Base-by-base conservation (phyloP, 2,888 invertebrate genomes). In the Melieria picta region DNA sequence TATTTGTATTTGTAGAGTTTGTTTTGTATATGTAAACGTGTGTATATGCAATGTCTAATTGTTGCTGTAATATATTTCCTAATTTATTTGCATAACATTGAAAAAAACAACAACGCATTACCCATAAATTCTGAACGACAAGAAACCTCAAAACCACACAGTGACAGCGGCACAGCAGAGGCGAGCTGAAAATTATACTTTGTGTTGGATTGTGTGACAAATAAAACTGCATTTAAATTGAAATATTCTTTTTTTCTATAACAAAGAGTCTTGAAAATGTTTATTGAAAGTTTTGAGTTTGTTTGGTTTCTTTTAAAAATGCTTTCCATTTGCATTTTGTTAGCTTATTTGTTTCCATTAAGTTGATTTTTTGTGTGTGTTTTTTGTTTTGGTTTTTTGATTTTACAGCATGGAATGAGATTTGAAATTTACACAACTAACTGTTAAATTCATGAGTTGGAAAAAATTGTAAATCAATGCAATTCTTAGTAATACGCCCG, bases 191-290 rank as follows among this genome's bases (percentile, higher is more conserved):
- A 30, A 30, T 30, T 30, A 2, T 0, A 30, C 30, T 30, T 30
- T 30, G 30, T 30, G 30, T 30, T 30, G 30, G 30, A 30, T 30
- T 30, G 30, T 30, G 30, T 30, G 30, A 30, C 30, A 30, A 30
- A 30, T 30, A 30, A 30, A 30, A 30, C 30, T 30, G 30, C 30
- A 30, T 30, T 30, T 30, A 30, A 30, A 30, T 30, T 30, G 30
- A 30, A 30, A 30, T 30, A 2, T 30, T 30, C 30, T 30, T 30
- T 30, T 30, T 79, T 82, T 80, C 72, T 83, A 80, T 83, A 82
- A 82, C 82, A 83, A 73, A 83, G 83, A 83, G 82, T 82, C 78
- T 81, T 77, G 78, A 82, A 79, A 76, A 72, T 72, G 71, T 82
- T 81, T 82, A 60, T 64, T 62, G 48, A 50, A 72, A 69, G 47